These are phyloP conservation scores for Drosophila lowei DNA, from an alignment of 1,140 invertebrate genomes.

Conservation along the genomic window DNA sequence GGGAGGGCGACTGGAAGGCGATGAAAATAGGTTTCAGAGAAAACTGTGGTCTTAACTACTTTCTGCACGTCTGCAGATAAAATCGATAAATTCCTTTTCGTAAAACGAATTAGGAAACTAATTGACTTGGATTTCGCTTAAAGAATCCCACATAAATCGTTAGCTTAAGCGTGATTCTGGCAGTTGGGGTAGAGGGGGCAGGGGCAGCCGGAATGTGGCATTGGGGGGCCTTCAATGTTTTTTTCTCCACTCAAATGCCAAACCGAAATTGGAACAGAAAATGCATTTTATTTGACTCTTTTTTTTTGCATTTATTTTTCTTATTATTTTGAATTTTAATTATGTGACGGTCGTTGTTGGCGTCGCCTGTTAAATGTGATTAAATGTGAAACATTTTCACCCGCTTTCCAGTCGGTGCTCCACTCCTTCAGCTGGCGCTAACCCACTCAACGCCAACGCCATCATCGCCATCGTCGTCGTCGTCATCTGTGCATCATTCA, in stretches of 20 bases:
- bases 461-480: not conserved
- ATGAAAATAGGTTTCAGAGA: constrained; percentile 34
- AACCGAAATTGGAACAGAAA: constrained; percentile 35
- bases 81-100: constrained; percentile 81
- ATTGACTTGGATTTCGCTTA: constrained; percentile 81
- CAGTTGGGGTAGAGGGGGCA: constrained; percentile 26
- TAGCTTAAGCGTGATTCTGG: constrained; percentile 78
- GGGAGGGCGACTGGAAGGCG: constrained; percentile 2
- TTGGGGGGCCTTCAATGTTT: constrained; percentile 19
- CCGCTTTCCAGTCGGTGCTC: not conserved
- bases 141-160: constrained; percentile 82
- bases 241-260: constrained; percentile 22
- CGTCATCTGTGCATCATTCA: constrained; percentile 55
- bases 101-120: constrained; percentile 81
- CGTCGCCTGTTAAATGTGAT: constrained; percentile 73
- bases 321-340: constrained; percentile 70
- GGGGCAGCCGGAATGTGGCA: not conserved
- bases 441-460: not conserved
- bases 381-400: constrained; percentile 64
- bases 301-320: constrained; percentile 5
- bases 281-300: constrained; percentile 29
- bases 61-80: constrained; percentile 80
- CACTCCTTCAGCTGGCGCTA: not conserved
- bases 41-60: constrained; percentile 76
- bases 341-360: constrained; percentile 27